phyloP scores from a whole-genome alignment of 2,113 vertebrate species.

The Rostratula benghalensis region DNA sequence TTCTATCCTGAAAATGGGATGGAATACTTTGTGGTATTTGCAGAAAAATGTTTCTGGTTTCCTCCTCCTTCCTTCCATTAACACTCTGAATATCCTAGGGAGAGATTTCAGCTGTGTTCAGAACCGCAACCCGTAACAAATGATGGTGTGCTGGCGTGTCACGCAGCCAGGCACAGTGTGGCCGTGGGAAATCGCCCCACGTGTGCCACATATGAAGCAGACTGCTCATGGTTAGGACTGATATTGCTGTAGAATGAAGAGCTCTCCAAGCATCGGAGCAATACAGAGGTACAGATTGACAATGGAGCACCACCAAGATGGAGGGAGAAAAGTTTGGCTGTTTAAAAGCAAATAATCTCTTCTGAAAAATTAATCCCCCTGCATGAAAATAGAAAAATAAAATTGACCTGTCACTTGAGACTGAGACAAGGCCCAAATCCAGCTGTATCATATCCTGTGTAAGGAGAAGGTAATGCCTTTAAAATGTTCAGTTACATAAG shows the following conservation, averaged over 20 bases:
- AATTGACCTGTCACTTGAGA: not conserved
- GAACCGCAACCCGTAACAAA: not conserved
- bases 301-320: not conserved
- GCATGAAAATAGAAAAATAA: not conserved
- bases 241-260: not conserved
- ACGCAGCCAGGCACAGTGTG: not conserved
- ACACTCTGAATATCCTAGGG: not conserved
- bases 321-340: not conserved
- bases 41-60: not conserved
- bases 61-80: not conserved
- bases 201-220: not conserved
- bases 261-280: not conserved
- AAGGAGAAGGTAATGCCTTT: not conserved
- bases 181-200: rapidly evolving
- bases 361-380: not conserved
- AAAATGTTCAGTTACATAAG: not conserved
- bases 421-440: not conserved
- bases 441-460: not conserved
- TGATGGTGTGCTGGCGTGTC: not conserved
- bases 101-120: not conserved
- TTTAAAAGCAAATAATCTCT: not conserved
- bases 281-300: not conserved
- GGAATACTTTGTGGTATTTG: not conserved
- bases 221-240: not conserved
- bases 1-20: not conserved